These are phyloP conservation scores for Xiphorhynchus erythropygius DNA, from an alignment of 2,797 vertebrate genomes.

Conservation along the genomic window DNA sequence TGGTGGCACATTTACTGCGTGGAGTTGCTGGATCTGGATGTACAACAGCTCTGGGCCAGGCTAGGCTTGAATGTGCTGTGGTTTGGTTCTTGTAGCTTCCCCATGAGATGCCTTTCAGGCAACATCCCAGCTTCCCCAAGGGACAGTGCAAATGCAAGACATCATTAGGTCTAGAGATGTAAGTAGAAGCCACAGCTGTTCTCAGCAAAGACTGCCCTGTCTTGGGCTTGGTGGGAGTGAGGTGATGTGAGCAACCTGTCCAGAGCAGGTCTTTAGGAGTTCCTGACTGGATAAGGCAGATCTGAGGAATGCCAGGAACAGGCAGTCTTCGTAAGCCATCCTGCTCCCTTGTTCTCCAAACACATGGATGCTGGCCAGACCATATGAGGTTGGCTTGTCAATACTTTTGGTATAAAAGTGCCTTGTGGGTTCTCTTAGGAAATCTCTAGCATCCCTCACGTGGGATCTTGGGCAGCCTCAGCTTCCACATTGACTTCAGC, in stretches of 20 bases:
- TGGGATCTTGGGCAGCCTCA: conserved; percentile 13
- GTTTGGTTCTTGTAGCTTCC: not conserved
- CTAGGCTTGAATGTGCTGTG: not conserved
- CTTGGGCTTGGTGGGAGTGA: not conserved
- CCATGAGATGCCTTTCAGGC: not conserved
- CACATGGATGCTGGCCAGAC: not conserved
- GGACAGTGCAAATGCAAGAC: not conserved
- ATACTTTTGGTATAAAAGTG: not conserved
- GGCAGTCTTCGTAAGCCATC: not conserved
- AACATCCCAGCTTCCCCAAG: not conserved
- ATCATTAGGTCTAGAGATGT: not conserved
- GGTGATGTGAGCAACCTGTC: not conserved
- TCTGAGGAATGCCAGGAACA: not conserved
- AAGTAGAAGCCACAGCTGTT: not conserved
- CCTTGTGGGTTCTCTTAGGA: conserved; percentile 10
- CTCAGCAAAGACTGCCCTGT: not conserved
- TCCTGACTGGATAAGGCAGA: not conserved
- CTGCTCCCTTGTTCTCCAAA: not conserved
- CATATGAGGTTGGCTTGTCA: not conserved
- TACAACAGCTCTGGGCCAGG: not conserved
- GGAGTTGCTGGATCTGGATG: not conserved
- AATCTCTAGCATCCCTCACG: not conserved
- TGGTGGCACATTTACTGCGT: not conserved
- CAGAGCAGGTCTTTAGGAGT: not conserved
- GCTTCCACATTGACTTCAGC: not conserved